These are phyloP conservation scores for Macropus fuliginosus DNA, from an alignment of 2,797 vertebrate species.

Conservation along the genomic window DNA sequence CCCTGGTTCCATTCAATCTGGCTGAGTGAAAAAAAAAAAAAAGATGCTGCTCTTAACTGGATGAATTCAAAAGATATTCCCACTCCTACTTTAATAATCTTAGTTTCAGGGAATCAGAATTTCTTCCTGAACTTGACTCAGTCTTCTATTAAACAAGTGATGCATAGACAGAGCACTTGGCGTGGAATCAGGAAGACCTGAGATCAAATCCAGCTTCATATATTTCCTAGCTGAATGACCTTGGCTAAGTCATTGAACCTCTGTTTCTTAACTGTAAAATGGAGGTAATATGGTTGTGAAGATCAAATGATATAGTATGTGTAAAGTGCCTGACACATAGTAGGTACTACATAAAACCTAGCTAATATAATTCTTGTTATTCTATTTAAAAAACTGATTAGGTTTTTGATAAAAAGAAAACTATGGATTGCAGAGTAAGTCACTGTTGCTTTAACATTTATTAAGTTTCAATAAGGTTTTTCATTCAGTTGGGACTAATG, in stretches of 20 bases:
- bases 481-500: not conserved
- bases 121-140: not conserved
- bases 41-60: not conserved
- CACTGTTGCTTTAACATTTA: not conserved
- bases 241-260: not conserved
- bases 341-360: not conserved
- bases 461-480: not conserved
- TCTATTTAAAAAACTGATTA: not conserved
- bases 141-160: not conserved
- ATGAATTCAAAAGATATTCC: not conserved
- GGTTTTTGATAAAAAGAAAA: not conserved
- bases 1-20: not conserved
- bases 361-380: not conserved
- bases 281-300: not conserved
- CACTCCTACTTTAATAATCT: not conserved
- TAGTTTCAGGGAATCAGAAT: not conserved
- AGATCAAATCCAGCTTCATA: not conserved
- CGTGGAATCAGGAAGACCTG: not conserved
- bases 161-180: not conserved
- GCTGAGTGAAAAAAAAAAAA: not conserved
- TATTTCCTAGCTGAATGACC: not conserved
- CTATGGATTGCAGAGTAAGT: not conserved
- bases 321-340: not conserved
- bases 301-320: not conserved
- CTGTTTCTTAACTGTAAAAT: not conserved